Base-by-base conservation (phyloP, 2,113 vertebrate species). In the Myrmecophaga tridactyla region DNA sequence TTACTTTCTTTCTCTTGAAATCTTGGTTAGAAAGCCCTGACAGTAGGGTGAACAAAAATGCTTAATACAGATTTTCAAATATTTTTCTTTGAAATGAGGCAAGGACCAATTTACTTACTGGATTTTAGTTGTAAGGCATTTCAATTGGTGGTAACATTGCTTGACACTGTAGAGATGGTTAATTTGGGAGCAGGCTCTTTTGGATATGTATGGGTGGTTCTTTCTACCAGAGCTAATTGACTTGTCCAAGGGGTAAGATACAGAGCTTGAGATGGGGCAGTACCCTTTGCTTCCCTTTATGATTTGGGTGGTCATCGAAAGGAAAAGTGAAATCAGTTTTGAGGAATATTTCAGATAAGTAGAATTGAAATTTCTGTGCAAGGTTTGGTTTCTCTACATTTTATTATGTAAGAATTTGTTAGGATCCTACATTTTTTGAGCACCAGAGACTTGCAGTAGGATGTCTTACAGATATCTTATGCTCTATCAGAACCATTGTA, bases 1-100 rank as follows among this genome's bases (percentile, higher is more conserved):
- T 86, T 31, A 70, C 89, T 92, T 86, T 31, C 53, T 83, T n/a
- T n/a, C 31, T 94, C 53, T 92, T 95, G 89, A 93, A 81, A 92
- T 41, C 67, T 90, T 76, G 8, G 0, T 76, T 93, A 1, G 1
- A 51, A 92, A 86, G 62, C 67, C 36, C 27, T 62, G 70, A 63
- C n/a, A 20, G 43, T 82, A 36, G 58, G 3, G 13, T 85, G 36
- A 51, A 41, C 83, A 76, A 78, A 75, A 34, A 20, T 21, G n/a
- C 69, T 70, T 53, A 80, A 29, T n/a, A 43, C 46, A 89, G 90
- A 67, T 77, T 92, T 72, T 92, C 56, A 76, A 75, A 36, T 92
- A 46, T 76, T 65, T 97, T 65, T 90, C 86, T 86, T 94, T 83
- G 69, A 93, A 86, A 89, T 67, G 86, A 91, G 76, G 10, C 27